Evolutionary conservation across 2,113 vertebrate species (phyloP), one percentile per base, ranked within the genome.

Genomic region (Planiliza haematocheilus): DNA sequence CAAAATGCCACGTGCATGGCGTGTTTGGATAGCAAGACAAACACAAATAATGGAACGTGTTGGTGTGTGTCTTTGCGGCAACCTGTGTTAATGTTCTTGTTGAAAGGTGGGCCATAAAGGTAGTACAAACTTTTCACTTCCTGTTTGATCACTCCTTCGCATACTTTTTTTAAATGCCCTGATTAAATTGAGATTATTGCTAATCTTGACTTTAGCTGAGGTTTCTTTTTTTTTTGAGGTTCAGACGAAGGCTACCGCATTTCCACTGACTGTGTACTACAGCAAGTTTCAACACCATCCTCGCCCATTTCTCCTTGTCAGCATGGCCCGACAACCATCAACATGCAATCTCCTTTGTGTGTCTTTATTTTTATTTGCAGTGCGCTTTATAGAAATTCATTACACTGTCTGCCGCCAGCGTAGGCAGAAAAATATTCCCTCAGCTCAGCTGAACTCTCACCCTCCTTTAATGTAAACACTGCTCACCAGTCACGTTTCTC

Each of bases 301-400:
- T 76, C 70, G 12, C 49, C 62, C 76, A 52, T 84, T 88, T 79
- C 73, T 85, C 71, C 68, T 70, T 70, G 86, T 89, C 89, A 90
- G 86, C 91, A 91, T 86, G 69, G 66, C 51, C 79, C 46, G 38
- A 82, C 84, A 88, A 86, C 86, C 77, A 91, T 88, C 91, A 90
- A 81, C 86, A 83, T 58, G 74, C 79, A 73, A 63, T 70, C 72
- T 90, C 88, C 89, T 89, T 79, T 87, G 87, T 91, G 89, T 86
- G 79, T 91, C 88, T 90, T 92, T 88, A 92, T 81, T 86, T 91
- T 90, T 90, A 90, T 90, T 90, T 90, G 88, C 88, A 77, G 81
- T 74, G 80, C 55, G 50, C 83, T 89, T 91, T 89, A 89, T 88
- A 84, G 82, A 90, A 92, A 91, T 91, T 90, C 89, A 91, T 91